phyloP scores from a whole-genome alignment of 2,797 vertebrate species.

The Brachyrhaphis roseni region DNA sequence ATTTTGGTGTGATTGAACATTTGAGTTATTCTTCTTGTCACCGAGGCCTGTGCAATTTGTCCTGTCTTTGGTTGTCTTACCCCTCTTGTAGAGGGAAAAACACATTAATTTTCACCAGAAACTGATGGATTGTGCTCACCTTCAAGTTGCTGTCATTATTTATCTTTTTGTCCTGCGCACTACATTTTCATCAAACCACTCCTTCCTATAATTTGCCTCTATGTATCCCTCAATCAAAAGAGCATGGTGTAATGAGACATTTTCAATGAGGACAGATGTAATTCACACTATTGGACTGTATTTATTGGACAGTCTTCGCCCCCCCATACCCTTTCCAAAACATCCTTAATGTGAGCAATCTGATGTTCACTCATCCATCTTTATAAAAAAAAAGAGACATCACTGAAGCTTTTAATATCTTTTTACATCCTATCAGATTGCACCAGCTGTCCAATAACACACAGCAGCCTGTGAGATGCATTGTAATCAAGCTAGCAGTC shows the following conservation, averaged over 20 bases:
- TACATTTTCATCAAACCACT: conserved; percentile 67
- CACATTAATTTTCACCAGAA: conserved; percentile 54
- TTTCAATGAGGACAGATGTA: conserved; percentile 72
- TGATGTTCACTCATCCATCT: conserved; percentile 59
- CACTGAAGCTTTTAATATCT: conserved; percentile 44
- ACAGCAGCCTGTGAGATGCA: conserved; percentile 16
- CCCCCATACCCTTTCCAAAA: conserved; percentile 7
- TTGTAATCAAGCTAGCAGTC: conserved; percentile 22
- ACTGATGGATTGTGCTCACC: conserved; percentile 73
- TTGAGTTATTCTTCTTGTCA: conserved; percentile 59
- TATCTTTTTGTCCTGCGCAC: conserved; percentile 64
- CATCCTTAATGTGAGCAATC: conserved; percentile 55
- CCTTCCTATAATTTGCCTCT: conserved; percentile 58
- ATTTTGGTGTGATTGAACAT: conserved; percentile 64
- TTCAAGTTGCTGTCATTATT: conserved; percentile 70
- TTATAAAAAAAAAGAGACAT: conserved; percentile 44
- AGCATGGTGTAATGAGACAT: conserved; percentile 70
- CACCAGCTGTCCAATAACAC: conserved; percentile 33
- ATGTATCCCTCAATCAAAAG: conserved; percentile 64
- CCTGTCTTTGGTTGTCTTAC: conserved; percentile 47
- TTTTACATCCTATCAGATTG: conserved; percentile 37
- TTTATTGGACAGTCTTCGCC: conserved; percentile 62
- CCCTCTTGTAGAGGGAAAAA: conserved; percentile 31
- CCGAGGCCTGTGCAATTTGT: conserved; percentile 48
- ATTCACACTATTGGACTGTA: conserved; percentile 62